A percentile compares a stretch with the other conserved stretches of the same genome.
Conservation (phyloP, 2,113 vertebrate genomes). For the Python bivittatus region DNA sequence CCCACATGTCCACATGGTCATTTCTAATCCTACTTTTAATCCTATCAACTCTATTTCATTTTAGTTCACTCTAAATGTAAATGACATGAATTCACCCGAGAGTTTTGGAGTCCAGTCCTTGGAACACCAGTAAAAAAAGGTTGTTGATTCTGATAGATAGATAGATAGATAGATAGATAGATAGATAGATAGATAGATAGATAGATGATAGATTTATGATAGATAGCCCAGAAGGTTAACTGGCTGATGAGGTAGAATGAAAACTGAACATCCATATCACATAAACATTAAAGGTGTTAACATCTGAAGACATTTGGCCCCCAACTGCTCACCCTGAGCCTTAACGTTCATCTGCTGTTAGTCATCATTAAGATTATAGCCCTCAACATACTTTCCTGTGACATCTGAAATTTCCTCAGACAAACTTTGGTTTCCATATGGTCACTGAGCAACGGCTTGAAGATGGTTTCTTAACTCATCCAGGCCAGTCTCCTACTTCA, state of each 20-base stretch:
- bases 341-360: not conserved
- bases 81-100: not conserved
- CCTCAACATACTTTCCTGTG: not conserved
- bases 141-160: not conserved
- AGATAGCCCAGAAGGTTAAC: not conserved
- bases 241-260: not conserved
- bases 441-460: not conserved
- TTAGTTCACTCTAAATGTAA: not conserved
- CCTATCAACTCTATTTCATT: not conserved
- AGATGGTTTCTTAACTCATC: not conserved
- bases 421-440: not conserved
- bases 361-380: not conserved
- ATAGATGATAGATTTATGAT: not conserved
- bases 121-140: not conserved
- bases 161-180: not conserved
- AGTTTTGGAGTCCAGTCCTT: not conserved
- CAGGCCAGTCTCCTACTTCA: not conserved
- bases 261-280: not conserved
- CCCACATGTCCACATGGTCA: not conserved
- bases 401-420: not conserved
- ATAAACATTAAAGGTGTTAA: not conserved
- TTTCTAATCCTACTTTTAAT: not conserved
- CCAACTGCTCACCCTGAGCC: too few relatives aligned
- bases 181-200: not conserved
- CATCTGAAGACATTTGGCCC: not conserved